Base-by-base conservation (phyloP, 2,888 invertebrate species). In the Stratiomys singularior region DNA sequence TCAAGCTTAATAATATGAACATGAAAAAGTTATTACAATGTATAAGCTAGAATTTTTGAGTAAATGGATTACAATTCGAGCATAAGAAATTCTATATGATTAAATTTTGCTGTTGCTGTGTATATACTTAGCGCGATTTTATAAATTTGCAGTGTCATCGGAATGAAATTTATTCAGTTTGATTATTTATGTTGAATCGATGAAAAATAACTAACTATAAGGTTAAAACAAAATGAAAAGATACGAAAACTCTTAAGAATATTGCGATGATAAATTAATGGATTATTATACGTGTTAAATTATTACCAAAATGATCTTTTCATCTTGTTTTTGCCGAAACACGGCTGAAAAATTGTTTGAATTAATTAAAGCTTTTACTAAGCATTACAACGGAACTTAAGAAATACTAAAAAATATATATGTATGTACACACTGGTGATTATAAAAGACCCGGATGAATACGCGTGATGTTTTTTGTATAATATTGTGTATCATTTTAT, bases 401-500 rank as follows among this genome's bases (percentile, higher is more conserved):
- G 15, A 60, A 60, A 60, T 60, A 18, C 18, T 60, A 60, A 18
- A 60, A 25, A 2, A 60, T 23, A 60, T 60, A n/a, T n/a, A n/a
- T n/a, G n/a, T n/a, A 13, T 60, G 18, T 18, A 52, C 60, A 60
- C 58, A 58, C 44, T 63, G 76, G 69, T 76, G 37, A 76, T 69
- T 52, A 76, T 47, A 28, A 60, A 78, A 76, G 71, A 76, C 76
- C 76, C 78, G 76, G 30, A 78, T 58, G 60, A 46, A 67, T 76
- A 60, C 23, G 63, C 76, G 76, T 78, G 78, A 76, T 76, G 74
- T 69, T 67, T 78, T 76, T 78, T 78, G 76, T 78, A 78, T 69
- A 76, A 76, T 78, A 76, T 76, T 78, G 78, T 78, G 78, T 76
- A 78, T 78, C 74, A 74, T 78, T 78, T 78, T 78, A 66, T 78